phyloP scores from a whole-genome alignment of 2,888 invertebrate species.

The Leucophenga montana region DNA sequence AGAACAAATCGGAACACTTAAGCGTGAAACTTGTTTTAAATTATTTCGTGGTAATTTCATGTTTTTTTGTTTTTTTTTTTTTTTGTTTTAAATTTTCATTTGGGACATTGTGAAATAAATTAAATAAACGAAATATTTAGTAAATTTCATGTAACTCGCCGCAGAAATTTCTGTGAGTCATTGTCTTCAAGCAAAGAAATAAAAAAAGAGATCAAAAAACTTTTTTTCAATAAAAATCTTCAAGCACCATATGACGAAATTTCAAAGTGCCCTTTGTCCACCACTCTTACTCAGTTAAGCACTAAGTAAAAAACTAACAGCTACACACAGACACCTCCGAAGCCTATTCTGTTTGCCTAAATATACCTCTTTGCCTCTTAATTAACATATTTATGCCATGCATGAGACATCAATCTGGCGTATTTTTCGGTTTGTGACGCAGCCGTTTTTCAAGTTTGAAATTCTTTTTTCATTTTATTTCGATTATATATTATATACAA shows the following conservation, averaged over 20 bases:
- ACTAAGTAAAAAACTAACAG: too few relatives aligned
- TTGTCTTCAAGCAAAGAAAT: too few relatives aligned
- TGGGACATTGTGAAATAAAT: not conserved
- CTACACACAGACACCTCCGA: not conserved
- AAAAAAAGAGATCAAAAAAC: not conserved
- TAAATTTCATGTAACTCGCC: slow-evolving; percentile 4
- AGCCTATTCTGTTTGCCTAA: not conserved
- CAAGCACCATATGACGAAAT: too few relatives aligned
- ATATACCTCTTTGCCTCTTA: not conserved
- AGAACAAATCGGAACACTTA: not conserved
- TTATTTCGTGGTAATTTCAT: not conserved
- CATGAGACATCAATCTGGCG: not conserved
- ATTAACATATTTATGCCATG: slow-evolving; percentile 17
- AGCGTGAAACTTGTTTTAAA: slow-evolving; percentile 11
- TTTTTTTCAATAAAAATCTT: not conserved
- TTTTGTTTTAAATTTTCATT: not conserved
- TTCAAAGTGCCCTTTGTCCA: too few relatives aligned
- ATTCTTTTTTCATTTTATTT: not conserved
- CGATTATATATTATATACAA: not conserved
- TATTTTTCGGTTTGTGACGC: not conserved
- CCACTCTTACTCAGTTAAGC: too few relatives aligned
- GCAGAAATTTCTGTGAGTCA: not conserved
- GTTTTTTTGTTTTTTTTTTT: not conserved
- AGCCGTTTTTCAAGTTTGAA: not conserved
- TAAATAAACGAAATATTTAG: not conserved